A percentile compares a stretch with the other conserved stretches of the same genome.
Conservation (phyloP, 2,797 vertebrate species). For the Pangasius sanitwongsei region DNA sequence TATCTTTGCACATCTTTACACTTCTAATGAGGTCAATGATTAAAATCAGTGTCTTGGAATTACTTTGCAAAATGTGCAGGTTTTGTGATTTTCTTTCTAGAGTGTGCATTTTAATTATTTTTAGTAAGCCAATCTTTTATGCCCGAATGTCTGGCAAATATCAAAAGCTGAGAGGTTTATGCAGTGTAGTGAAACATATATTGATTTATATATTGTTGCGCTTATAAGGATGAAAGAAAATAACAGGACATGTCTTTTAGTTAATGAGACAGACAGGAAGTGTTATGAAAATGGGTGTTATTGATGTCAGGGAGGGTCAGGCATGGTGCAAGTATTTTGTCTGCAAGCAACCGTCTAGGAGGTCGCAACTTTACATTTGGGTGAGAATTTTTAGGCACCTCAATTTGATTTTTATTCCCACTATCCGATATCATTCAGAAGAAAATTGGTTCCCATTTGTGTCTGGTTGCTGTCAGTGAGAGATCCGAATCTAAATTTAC, state of each 20-base stretch:
- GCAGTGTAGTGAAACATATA: too few species aligned
- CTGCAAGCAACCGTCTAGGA: neutral
- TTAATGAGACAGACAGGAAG: neutral
- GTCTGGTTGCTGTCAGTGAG: neutral
- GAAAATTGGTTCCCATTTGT: neutral
- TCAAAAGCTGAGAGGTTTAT: neutral
- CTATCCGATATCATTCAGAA: neutral
- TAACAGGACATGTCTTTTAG: neutral
- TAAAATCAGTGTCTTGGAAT: too few species aligned
- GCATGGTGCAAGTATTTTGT: neutral
- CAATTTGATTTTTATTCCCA: neutral
- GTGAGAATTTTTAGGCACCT: neutral
- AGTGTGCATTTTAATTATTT: neutral
- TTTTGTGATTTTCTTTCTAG: neutral
- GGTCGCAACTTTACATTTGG: neutral
- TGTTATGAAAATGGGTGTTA: neutral
- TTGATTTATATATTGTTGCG: neutral
- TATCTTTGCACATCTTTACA: neutral
- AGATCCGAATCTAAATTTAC: neutral
- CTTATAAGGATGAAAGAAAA: neutral
- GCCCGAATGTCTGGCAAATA: neutral
- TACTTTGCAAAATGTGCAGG: too few species aligned
- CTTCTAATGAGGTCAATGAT: neutral
- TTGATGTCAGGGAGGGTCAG: neutral
- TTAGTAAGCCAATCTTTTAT: neutral